Base-by-base conservation (phyloP, 2,113 vertebrate genomes). In the Tor tambroides region DNA sequence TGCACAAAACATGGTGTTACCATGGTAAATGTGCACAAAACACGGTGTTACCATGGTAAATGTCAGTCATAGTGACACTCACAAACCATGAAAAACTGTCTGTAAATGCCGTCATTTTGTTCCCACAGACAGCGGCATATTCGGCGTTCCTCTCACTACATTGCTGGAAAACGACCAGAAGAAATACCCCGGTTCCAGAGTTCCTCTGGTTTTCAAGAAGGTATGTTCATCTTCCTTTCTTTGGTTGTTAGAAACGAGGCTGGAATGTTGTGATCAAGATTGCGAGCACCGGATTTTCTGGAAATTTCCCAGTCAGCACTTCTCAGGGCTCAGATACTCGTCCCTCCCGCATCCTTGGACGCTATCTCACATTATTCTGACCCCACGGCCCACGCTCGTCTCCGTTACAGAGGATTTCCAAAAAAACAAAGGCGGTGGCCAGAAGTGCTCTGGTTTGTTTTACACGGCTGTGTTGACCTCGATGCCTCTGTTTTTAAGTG, bases 131-230 rank as follows among this genome's bases (percentile, higher is more conserved):
- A 94, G 88, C 0, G 97, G 97, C 14, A 96, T 98, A 82, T 99
- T 99, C 17, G 96, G 97, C 9, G 97, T 98, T 83, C 94, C 98
- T 72, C 95, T 99, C 3, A 89, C 93, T 0, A 89, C 94, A 0
- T 89, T 99, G 63, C 85, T 99, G 90, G 96, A 98, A 79, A 97
- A 94, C 3, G 97, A 99, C 94, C 96, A 96, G 83, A 98, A 97
- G 92, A 97, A 93, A 87, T 91, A 94, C 86, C 96, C 97, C 21
- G 97, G 94, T 79, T 93, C 95, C 61, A 98, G 96, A 95, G 96
- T 99, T 85, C 98, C 98, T 59, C 92, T 98, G 0, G 95, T 99
- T 26, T 96, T 99, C 87, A 96, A 96, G 91, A 98, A 98, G 94
- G 97, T 98, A 90, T 15, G 56, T 67, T 87, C 85, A 83, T 89